A percentile compares a stretch with the other conserved stretches of the same genome.
phyloP scores from a whole-genome alignment of 2,113 vertebrate genomes.

The Dipodomys ordii region DNA sequence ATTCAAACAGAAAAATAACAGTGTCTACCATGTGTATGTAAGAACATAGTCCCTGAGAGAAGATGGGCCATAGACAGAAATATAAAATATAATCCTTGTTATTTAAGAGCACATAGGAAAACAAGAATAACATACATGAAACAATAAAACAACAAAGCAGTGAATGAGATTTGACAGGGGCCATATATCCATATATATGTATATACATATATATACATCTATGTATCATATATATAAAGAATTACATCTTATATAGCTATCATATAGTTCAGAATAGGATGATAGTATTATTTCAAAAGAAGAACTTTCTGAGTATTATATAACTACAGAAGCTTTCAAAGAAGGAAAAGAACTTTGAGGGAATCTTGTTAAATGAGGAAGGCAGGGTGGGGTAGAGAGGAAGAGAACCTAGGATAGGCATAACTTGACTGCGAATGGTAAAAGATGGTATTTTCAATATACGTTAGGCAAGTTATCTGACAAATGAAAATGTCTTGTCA shows the following conservation, averaged over 20 bases:
- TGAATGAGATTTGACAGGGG: background rate
- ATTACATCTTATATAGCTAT: conserved; percentile 11
- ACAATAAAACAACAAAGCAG: conserved; percentile 35
- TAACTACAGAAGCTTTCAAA: background rate
- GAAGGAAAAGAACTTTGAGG: background rate
- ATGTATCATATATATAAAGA: background rate
- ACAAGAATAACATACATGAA: conserved; percentile 23
- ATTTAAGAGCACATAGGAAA: background rate
- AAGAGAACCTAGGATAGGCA: background rate
- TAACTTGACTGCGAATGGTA: background rate
- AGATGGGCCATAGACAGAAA: background rate
- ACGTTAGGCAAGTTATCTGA: conserved; percentile 20
- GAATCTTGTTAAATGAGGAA: conserved; percentile 1
- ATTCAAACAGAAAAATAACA: conserved; percentile 35
- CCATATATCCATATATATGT: background rate
- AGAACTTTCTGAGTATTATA: background rate
- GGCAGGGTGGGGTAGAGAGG: background rate
- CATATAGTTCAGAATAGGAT: background rate
- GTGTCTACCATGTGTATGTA: background rate
- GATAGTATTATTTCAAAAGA: background rate
- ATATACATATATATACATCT: background rate
- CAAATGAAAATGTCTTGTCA: conserved; percentile 15
- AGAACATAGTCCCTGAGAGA: background rate
- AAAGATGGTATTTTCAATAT: conserved; percentile 43
- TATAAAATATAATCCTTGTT: background rate